Conservation (phyloP, 1,140 invertebrate genomes). For the Vollenhovia emeryi region DNA sequence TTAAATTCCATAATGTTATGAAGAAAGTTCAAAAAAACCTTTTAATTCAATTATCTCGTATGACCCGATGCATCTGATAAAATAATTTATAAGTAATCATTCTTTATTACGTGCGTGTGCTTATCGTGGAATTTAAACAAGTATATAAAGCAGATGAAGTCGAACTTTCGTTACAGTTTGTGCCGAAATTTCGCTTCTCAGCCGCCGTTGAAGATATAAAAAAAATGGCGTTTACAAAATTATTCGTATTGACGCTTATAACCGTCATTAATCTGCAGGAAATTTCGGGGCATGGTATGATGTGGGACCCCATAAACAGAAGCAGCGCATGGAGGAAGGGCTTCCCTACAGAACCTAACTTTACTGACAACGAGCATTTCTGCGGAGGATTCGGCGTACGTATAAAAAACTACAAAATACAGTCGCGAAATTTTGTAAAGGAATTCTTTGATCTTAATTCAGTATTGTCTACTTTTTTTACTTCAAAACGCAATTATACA, state of each 20-base stretch:
- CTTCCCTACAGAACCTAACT: constrained; percentile 90
- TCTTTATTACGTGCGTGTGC: not conserved
- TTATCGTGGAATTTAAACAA: not conserved
- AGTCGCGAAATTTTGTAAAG: not conserved
- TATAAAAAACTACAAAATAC: not conserved
- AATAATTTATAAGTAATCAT: not conserved
- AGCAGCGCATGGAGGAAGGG: constrained; percentile 90
- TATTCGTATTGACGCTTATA: constrained; percentile 15
- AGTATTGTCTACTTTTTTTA: too few relatives aligned
- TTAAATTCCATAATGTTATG: not conserved
- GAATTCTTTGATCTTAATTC: not conserved
- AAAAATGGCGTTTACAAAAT: constrained; percentile 12
- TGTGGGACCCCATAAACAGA: constrained; percentile 89
- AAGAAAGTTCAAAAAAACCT: not conserved
- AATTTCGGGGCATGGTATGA: constrained; percentile 88
- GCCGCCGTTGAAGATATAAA: constrained; percentile 68
- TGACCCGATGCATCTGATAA: constrained; percentile 12
- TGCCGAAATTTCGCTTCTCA: constrained; percentile 74
- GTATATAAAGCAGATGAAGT: constrained; percentile 38
- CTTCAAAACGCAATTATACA: too few relatives aligned
- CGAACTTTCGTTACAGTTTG: constrained; percentile 57
- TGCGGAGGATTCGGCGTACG: constrained; percentile 87
- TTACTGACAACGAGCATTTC: constrained; percentile 88
- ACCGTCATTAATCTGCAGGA: constrained; percentile 42
- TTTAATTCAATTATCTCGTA: not conserved